Conservation (phyloP, 92 coral and sea anemone species). For the Siderastrea radians region DNA sequence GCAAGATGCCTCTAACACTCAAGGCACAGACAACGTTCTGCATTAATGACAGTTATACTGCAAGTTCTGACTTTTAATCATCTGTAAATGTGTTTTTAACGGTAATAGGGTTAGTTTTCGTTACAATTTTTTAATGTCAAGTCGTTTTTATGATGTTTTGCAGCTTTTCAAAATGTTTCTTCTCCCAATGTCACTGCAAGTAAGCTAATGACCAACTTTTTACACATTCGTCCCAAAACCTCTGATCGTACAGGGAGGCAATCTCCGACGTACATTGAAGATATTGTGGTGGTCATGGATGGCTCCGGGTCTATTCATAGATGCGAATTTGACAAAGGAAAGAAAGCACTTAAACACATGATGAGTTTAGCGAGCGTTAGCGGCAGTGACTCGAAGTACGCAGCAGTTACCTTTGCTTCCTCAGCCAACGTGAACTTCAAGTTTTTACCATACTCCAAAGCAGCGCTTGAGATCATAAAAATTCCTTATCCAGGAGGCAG, state of each 20-base stretch:
- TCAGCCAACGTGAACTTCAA: slow-evolving; percentile 2
- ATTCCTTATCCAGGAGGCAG: not conserved
- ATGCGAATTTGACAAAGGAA: not conserved
- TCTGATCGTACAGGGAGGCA: not conserved
- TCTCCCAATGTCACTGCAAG: not conserved
- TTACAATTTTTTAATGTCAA: no score
- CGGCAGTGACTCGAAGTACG: not conserved
- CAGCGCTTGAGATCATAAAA: not conserved
- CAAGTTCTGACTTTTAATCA: no score
- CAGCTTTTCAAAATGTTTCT: slow-evolving; percentile 10
- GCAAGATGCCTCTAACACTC: no score
- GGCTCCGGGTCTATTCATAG: not conserved
- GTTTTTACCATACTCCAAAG: not conserved
- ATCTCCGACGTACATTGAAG: not conserved
- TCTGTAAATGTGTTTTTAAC: no score
- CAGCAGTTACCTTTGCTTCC: not conserved
- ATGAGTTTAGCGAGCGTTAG: not conserved
- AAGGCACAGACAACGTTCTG: no score
- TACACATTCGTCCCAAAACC: not conserved
- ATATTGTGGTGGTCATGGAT: not conserved
- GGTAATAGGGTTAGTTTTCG: no score
- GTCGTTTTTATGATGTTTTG: no score
- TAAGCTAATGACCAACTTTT: not conserved
- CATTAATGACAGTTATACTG: no score
- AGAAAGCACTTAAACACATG: not conserved